Conservation (phyloP, 2,888 invertebrate species). For the Clanis bilineata region DNA sequence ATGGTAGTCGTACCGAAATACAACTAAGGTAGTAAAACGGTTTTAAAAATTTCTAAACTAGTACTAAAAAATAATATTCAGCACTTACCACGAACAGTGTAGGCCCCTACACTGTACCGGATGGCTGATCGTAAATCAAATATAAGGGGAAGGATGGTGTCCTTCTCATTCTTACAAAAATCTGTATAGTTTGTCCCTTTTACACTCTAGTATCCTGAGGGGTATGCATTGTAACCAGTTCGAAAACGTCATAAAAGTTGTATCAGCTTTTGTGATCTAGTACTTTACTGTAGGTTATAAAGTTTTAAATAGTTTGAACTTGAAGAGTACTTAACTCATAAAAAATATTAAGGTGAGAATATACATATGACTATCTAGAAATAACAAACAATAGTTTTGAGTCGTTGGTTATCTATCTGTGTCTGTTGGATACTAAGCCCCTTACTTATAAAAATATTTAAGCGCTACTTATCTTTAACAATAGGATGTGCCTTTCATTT, state of each 20-base stretch:
- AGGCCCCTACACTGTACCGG: too few species aligned
- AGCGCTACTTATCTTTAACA: too few species aligned
- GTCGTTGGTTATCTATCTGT: too few species aligned
- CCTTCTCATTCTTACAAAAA: conserved; percentile 27
- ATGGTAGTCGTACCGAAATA: too few species aligned
- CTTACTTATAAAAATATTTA: too few species aligned
- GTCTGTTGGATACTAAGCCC: too few species aligned
- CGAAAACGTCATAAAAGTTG: conserved; percentile 20
- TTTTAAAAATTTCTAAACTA: too few species aligned
- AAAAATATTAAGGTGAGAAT: not conserved
- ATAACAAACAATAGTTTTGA: not conserved
- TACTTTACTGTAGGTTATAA: not conserved
- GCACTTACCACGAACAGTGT: conserved; percentile 35
- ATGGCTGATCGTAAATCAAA: conserved; percentile 36
- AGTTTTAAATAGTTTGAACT: not conserved
- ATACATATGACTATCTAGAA: not conserved
- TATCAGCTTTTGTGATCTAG: too few species aligned
- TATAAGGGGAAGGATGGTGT: conserved; percentile 22
- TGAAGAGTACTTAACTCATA: not conserved
- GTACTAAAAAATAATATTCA: conserved; percentile 29
- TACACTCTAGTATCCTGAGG: conserved; percentile 24
- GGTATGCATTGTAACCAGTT: conserved; percentile 27
- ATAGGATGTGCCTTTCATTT: too few species aligned
- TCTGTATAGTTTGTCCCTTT: conserved; percentile 28
- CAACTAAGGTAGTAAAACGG: too few species aligned